A percentile compares a stretch with the other conserved stretches of the same genome.
Evolutionary conservation across 2,797 vertebrate species (phyloP).

Genomic region (Cossypha niveicapilla): DNA sequence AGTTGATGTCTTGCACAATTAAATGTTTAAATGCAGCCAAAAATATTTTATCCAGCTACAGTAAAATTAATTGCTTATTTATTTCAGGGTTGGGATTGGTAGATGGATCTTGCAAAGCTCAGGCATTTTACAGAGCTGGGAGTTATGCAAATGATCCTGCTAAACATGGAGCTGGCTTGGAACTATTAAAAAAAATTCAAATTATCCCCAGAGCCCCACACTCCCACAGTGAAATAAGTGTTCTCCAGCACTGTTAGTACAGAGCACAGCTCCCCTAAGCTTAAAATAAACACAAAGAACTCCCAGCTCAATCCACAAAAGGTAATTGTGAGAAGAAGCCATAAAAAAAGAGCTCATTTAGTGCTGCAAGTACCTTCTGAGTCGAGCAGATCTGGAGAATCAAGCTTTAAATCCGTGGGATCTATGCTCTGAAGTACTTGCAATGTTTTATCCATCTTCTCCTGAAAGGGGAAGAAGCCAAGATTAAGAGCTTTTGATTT

Average conservation of each 20-base stretch:
- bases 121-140: background rate
- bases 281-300: slow-evolving; percentile 16
- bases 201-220: background rate
- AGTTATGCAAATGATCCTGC: background rate
- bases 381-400: slow-evolving; percentile 84
- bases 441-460: slow-evolving; percentile 91
- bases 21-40: background rate
- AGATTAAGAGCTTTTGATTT: background rate
- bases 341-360: background rate
- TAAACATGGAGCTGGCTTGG: slow-evolving; percentile 7
- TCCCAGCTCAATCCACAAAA: background rate
- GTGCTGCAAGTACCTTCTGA: slow-evolving; percentile 85
- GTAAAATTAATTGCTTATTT: background rate
- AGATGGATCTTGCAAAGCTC: background rate
- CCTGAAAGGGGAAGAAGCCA: slow-evolving; percentile 71
- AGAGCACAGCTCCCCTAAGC: background rate
- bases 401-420: slow-evolving; percentile 85
- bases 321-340: background rate
- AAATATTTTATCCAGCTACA: background rate
- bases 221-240: background rate
- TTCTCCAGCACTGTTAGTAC: background rate
- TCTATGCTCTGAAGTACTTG: slow-evolving; percentile 91
- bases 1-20: background rate
- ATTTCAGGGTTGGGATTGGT: background rate
- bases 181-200: slow-evolving; percentile 15